Evolutionary conservation across 2,888 invertebrate species (phyloP), one percentile per base, ranked within the genome.

Genomic region (Hyles lineata): DNA sequence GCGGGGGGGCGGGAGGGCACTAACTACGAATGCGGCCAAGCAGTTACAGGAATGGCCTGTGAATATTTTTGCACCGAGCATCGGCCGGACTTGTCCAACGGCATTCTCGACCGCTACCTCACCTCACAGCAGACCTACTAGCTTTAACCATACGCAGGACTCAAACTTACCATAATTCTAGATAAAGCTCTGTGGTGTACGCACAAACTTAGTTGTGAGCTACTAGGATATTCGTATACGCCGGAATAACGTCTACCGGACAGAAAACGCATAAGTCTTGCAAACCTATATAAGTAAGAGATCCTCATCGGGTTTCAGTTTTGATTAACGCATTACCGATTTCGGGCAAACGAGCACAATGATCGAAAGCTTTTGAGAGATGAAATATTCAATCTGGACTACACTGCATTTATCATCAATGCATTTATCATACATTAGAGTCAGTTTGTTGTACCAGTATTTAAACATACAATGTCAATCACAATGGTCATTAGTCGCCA

Each of bases 31-130:
- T 83, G 83, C 83, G 84, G 82, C 80, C 83, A 84, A 80, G 87
- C 84, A 83, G 82, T 86, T 85, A 87, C 84, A 83, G 84, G 85
- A 85, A 85, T 84, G 84, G 83, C 81, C 81, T 81, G 87, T 83
- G 86, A 87, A 88, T 89, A 86, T 88, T 87, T 88, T 89, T 88
- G 88, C 87, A 84, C 80, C 82, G 85, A 81, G 85, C 81, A 82
- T 84, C 83, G 84, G 77, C 78, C 80, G 76, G 87, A 92, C 91
- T 89, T 85, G 91, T 91, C 85, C 82, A 84, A 86, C 92, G 80
- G 86, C 92, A 92, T 92, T 92, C 92, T 87, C 88, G 78, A 78
- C 80, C 82, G 81, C 83, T 80, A 78, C 82, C 81, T 79, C 82
- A 78, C 79, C 80, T 78, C 81, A 79, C 82, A 78, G 79, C 80